phyloP scores from a whole-genome alignment of 1,140 invertebrate genomes.

The Halesus radiatus region DNA sequence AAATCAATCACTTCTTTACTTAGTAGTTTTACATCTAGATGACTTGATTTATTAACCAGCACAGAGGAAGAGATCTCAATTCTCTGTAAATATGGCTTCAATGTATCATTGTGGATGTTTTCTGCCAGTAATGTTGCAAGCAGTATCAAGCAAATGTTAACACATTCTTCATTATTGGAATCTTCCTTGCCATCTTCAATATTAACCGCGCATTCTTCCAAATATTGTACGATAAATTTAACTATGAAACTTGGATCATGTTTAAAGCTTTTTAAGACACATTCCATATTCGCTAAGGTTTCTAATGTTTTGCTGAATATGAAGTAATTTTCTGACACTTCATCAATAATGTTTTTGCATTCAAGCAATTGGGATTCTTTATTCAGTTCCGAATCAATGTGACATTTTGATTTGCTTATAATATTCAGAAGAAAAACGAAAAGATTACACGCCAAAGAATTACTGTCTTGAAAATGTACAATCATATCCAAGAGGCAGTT shows the following conservation, averaged over 20 bases:
- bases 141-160: constrained; percentile 68
- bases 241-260: constrained; percentile 61
- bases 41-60: constrained; percentile 56
- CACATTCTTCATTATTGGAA: constrained; percentile 63
- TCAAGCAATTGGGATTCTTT: neutral
- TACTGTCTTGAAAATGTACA: constrained; percentile 20
- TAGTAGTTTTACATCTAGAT: constrained; percentile 57
- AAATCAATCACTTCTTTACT: constrained; percentile 54
- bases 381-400: neutral
- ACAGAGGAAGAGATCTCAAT: constrained; percentile 53
- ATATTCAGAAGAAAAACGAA: constrained; percentile 48
- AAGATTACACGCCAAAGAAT: constrained; percentile 40
- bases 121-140: constrained; percentile 66
- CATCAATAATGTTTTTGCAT: constrained; percentile 41
- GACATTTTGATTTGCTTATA: constrained; percentile 33
- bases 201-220: constrained; percentile 58
- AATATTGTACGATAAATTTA: constrained; percentile 64
- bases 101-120: constrained; percentile 55
- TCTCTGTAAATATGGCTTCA: constrained; percentile 59
- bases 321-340: constrained; percentile 60
- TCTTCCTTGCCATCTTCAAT: constrained; percentile 58
- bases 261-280: constrained; percentile 61
- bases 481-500: constrained; percentile 51
- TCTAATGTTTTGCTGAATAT: constrained; percentile 59
- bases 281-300: constrained; percentile 51